phyloP scores from a whole-genome alignment of 2,113 vertebrate genomes.

The Parotia lawesii region DNA sequence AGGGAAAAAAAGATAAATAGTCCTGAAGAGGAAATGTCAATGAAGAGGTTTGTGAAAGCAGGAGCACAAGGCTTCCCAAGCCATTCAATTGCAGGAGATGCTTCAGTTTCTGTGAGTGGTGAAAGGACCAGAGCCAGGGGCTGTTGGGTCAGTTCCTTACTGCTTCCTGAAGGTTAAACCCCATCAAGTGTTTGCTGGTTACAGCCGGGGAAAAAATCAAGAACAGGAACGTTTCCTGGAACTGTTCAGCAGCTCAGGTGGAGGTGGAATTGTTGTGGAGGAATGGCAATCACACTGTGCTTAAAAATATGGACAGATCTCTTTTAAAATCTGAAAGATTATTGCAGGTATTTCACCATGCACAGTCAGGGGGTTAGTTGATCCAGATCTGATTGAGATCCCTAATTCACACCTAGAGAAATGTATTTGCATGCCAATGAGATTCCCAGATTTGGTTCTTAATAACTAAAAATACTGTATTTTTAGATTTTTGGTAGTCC shows the following conservation, averaged over 20 bases:
- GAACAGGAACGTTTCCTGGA: neutral
- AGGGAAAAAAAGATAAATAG: neutral
- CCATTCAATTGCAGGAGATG: neutral
- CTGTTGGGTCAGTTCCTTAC: neutral
- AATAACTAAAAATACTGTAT: neutral
- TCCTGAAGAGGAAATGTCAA: conserved; percentile 6
- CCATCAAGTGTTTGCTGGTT: neutral
- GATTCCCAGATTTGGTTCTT: neutral
- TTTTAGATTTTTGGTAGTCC: neutral
- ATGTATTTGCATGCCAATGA: neutral
- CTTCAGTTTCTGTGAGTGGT: neutral
- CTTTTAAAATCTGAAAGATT: neutral
- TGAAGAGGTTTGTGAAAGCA: neutral
- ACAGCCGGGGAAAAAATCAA: neutral
- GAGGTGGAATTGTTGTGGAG: neutral
- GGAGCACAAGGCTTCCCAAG: neutral
- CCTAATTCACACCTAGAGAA: neutral
- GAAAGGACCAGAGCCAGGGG: neutral
- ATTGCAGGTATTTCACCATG: neutral
- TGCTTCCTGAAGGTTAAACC: neutral
- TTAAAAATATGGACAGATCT: neutral
- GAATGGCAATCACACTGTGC: neutral
- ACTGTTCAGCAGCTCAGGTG: neutral
- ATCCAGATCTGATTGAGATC: neutral
- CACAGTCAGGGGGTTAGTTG: neutral